Evolutionary conservation across 2,797 vertebrate genomes (phyloP).

Genomic region (Echiichthys vipera): DNA sequence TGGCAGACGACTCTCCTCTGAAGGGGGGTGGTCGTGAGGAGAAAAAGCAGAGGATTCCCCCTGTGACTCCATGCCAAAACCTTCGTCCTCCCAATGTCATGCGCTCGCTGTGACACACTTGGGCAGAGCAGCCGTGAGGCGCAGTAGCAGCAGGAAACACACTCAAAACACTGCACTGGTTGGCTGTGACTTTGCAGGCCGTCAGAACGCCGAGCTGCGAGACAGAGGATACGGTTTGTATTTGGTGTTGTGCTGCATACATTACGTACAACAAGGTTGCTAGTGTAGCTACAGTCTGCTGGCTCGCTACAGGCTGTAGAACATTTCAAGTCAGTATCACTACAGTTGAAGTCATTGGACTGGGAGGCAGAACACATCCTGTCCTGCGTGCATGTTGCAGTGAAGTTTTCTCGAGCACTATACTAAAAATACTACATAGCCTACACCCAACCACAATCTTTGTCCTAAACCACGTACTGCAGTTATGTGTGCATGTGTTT

Average conservation of each 20-base stretch:
- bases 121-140: slow-evolving; percentile 40
- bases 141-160: slow-evolving; percentile 28
- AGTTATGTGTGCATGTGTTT: no score
- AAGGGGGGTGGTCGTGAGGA: slow-evolving; percentile 30
- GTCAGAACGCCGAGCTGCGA: slow-evolving; percentile 22
- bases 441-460: no score
- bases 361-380: not conserved
- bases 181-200: slow-evolving; percentile 36
- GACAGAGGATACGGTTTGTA: slow-evolving; percentile 17
- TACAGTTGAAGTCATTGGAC: not conserved
- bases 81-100: slow-evolving; percentile 65
- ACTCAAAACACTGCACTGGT: slow-evolving; percentile 7
- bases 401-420: no score
- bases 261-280: slow-evolving; percentile 11
- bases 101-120: slow-evolving; percentile 44
- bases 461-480: no score
- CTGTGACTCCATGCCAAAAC: slow-evolving; percentile 69
- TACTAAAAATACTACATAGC: no score
- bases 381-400: no score
- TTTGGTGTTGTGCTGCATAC: slow-evolving; percentile 19
- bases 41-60: slow-evolving; percentile 63
- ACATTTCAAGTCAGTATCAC: slow-evolving; percentile 2
- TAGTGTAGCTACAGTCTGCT: slow-evolving; percentile 8
- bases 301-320: slow-evolving; percentile 19
- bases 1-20: slow-evolving; percentile 61